Evolutionary conservation across 2,888 invertebrate species (phyloP), one percentile per base, ranked within the genome.

Genomic region (Plemyria rubiginata): DNA sequence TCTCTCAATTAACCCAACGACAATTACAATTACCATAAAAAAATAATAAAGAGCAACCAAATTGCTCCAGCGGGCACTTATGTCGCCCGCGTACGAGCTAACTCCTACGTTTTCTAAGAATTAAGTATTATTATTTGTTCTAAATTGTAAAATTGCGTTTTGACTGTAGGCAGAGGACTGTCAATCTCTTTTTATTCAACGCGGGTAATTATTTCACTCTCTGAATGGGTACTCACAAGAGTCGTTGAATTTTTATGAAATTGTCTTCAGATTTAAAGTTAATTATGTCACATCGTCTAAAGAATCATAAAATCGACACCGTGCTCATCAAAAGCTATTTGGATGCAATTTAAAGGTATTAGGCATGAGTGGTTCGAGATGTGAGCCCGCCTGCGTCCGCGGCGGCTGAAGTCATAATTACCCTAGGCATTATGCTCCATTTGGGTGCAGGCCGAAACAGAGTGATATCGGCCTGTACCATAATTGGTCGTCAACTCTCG

Each of bases 391-490:
- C 54, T 72, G 71, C 74, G 74, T 74, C 73, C 75, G 72, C 64
- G 76, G 74, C 78, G 78, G 73, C 85, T 86, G 86, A 82, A 87
- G 79, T 87, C 91, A 92, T 92, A 92, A 92, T 92, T 91, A 90
- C 88, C 84, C 88, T 89, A 87, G 86, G 88, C 87, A 92, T 91
- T 91, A 92, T 91, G 84, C 84, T 86, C 91, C 92, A 92, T 92
- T 92, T 91, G 90, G 89, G 85, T 75, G 77, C 86, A 77, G 78
- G 77, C 80, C 87, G 82, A 86, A 89, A 85, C 88, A 79, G 85
- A 92, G 89, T 92, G 92, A 92, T 92, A 92, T 87, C 85, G 84
- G 76, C 59, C 59, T 64, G 51, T 57, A 57, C 65, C 59, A 87
- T 92, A 92, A 92, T 92, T 92, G 92, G 92, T 90, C 90, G 87